Evolutionary conservation across 2,797 vertebrate genomes (phyloP).

Genomic region (Sebastes nivosus): DNA sequence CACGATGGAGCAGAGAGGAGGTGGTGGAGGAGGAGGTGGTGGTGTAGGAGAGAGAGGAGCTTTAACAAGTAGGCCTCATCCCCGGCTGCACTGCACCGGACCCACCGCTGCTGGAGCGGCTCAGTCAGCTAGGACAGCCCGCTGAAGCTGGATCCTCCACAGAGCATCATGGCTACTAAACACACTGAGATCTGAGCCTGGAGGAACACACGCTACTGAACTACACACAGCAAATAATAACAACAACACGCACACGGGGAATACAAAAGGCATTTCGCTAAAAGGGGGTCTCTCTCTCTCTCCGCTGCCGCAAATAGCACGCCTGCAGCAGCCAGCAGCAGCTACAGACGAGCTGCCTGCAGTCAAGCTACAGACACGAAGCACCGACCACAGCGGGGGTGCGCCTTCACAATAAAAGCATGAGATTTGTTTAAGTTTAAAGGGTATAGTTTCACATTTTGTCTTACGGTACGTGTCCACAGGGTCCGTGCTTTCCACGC

Average conservation of each 20-base stretch:
- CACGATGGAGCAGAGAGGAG: constrained; percentile 74
- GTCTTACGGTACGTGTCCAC: no score
- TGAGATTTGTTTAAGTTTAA: accelerated
- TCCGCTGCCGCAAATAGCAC: constrained; percentile 86
- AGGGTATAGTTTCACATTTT: not conserved
- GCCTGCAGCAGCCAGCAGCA: constrained; percentile 84
- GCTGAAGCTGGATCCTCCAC: constrained; percentile 65
- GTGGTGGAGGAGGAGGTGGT: constrained; percentile 78
- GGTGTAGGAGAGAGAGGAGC: constrained; percentile 71
- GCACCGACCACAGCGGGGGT: accelerated
- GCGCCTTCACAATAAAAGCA: constrained; percentile 42
- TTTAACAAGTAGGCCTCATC: constrained; percentile 92
- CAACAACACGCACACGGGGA: not conserved
- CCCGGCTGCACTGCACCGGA: constrained; percentile 87
- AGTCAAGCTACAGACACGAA: constrained; percentile 39
- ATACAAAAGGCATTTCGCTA: constrained; percentile 78
- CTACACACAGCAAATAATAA: no score
- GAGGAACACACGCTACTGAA: constrained; percentile 3
- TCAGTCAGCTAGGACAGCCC: constrained; percentile 76
- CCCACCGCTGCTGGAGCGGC: constrained; percentile 77
- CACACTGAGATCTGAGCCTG: constrained; percentile 57
- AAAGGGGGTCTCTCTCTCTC: constrained; percentile 70
- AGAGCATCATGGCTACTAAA: constrained; percentile 76
- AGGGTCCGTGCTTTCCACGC: no score
- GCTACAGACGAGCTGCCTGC: constrained; percentile 71